Evolutionary conservation across 2,888 invertebrate genomes (phyloP), one percentile per base, ranked within the genome.

Genomic region (Drosophila acutilabella): DNA sequence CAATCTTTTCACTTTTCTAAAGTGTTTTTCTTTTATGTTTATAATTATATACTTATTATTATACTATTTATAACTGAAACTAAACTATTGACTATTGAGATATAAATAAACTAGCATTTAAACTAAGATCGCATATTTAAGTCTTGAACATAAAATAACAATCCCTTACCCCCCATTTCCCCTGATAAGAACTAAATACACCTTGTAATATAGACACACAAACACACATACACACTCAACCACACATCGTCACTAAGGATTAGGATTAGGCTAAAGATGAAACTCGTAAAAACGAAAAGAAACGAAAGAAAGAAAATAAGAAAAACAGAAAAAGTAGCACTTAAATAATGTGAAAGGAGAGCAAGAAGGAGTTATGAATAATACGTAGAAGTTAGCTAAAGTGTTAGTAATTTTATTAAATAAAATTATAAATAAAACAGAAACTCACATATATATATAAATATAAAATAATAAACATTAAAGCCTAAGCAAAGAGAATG

Each of bases 341-440:
- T 82, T 86, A 88, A 82, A 75, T 69, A 73, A 77, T 80, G 87
- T 78, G 69, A 80, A 77, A 79, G 56, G 74, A 36, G 67, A 62
- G 64, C 62, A 51, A 64, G 10, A 48, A 72, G 54, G 59, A 80
- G 72, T 72, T 64, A 78, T 80, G 72, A 80, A 80, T 72, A 74
- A 81, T 78, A 64, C 61, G 84, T 89, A 85, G 87, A 72, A 77
- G 76, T 73, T 87, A 81, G 84, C 81, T 84, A 88, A 83, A 85
- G 84, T 90, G 91, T 90, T 91, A 91, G 89, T 89, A 90, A 90
- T 90, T 91, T 91, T 90, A 90, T 89, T 90, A 84, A 90, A 90
- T 89, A 90, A 89, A 89, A 90, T 89, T 87, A 89, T 79, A 81
- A 54, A 65, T 53, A 67, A 69, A 62, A 70, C 48, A 64, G 40